phyloP scores from a whole-genome alignment of 37 sponge, comb jelly and placozoan genomes.

The Mnemiopsis leidyi region DNA sequence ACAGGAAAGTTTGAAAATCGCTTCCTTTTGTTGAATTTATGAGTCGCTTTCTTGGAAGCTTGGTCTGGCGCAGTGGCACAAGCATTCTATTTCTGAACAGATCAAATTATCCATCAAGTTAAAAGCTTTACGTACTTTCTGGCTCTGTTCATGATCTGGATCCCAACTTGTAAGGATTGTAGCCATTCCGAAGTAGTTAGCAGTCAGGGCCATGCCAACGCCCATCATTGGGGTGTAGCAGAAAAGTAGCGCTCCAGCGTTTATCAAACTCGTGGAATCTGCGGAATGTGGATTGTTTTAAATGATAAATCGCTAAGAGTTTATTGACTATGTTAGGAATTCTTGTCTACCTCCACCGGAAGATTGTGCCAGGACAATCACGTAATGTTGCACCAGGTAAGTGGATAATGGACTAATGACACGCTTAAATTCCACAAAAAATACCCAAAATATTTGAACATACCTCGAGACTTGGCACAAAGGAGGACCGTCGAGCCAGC shows the following conservation, averaged over 20 bases:
- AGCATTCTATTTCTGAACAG: too few relatives aligned
- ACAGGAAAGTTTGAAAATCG: too few relatives aligned
- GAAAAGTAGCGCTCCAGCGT: not conserved
- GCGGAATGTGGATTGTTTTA: not conserved
- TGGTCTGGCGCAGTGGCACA: too few relatives aligned
- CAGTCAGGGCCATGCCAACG: not conserved
- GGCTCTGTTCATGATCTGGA: not conserved
- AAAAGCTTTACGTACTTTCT: not conserved
- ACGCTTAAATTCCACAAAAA: too few relatives aligned
- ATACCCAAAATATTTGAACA: not conserved
- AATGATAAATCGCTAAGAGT: not conserved
- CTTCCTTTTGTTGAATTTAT: too few relatives aligned
- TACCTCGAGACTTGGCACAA: not conserved
- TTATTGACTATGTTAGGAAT: too few relatives aligned
- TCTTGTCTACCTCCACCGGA: too few relatives aligned
- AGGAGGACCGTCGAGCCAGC: not conserved
- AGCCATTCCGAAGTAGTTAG: not conserved
- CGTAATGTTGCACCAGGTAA: not conserved
- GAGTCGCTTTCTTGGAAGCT: too few relatives aligned
- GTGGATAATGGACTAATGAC: not conserved
- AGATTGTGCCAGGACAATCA: too few relatives aligned
- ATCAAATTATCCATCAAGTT: too few relatives aligned
- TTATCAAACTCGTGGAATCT: not conserved
- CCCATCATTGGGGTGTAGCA: constrained; percentile 18
- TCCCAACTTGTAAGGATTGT: not conserved